Conservation (phyloP, 2,797 vertebrate species). For the Clangula hyemalis region DNA sequence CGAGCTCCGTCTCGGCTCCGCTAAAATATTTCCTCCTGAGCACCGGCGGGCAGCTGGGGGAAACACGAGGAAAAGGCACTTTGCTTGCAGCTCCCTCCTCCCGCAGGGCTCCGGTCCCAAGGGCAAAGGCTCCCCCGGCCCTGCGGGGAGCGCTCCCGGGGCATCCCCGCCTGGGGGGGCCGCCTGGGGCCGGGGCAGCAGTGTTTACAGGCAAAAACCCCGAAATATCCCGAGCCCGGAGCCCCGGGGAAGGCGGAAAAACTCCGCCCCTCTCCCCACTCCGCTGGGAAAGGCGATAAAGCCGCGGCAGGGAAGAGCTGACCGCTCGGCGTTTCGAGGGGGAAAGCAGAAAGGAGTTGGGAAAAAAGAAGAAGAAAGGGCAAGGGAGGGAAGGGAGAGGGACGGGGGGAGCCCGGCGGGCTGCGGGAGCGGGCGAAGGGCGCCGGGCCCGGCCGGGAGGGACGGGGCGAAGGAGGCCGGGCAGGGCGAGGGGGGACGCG, state of each 20-base stretch:
- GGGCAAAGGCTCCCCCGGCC: not conserved
- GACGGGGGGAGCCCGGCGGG: not conserved
- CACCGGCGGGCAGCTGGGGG: slow-evolving; percentile 8
- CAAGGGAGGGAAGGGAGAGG: not conserved
- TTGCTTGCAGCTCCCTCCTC: not conserved
- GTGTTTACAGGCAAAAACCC: slow-evolving; percentile 30
- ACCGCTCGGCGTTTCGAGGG: not conserved
- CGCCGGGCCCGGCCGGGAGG: not conserved
- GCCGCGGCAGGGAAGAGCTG: slow-evolving; percentile 3
- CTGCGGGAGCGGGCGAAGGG: not conserved
- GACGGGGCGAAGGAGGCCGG: not conserved
- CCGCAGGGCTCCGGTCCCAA: not conserved
- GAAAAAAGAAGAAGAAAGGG: not conserved
- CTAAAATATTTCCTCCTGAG: slow-evolving; percentile 17
- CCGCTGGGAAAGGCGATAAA: not conserved
- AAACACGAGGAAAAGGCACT: not conserved
- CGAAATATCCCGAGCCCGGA: not conserved
- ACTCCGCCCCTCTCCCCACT: slow-evolving; percentile 18
- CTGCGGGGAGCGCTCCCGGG: not conserved
- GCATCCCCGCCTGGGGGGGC: not conserved
- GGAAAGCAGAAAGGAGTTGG: no score
- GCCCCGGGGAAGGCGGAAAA: not conserved
- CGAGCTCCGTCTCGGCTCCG: slow-evolving; percentile 44
- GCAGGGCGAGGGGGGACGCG: not conserved
- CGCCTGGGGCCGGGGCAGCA: not conserved